Evolutionary conservation across 2,888 invertebrate species (phyloP).

Genomic region (Crematogaster levior): DNA sequence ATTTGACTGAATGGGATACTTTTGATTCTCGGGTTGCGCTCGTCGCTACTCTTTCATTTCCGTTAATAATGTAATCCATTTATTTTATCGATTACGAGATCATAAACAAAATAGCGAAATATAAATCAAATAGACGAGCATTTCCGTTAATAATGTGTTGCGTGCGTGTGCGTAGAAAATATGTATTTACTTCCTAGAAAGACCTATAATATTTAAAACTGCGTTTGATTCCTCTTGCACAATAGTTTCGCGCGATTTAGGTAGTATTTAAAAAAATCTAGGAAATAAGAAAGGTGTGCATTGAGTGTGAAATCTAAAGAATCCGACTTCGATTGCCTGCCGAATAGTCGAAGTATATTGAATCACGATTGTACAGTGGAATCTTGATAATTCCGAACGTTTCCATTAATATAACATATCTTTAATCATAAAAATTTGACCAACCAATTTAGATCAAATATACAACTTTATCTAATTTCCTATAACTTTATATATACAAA

Average conservation of each 20-base stretch:
- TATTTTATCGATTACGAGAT: not conserved
- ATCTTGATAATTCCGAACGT: conserved; percentile 6
- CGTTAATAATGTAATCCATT: not conserved
- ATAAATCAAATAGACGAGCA: conserved; percentile 34
- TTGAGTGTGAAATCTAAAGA: conserved; percentile 19
- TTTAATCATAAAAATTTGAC: conserved; percentile 15
- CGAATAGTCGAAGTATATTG: conserved; percentile 3
- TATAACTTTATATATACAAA: conserved; percentile 10
- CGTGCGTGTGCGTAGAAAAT: conserved; percentile 13
- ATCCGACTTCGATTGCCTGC: not conserved
- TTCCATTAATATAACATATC: conserved; percentile 41
- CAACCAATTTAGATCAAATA: conserved; percentile 26
- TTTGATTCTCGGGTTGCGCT: not conserved
- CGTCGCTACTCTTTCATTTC: conserved; percentile 7
- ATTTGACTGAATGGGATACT: conserved; percentile 38
- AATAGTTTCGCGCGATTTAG: conserved; percentile 16
- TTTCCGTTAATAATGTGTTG: conserved; percentile 4
- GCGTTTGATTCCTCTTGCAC: conserved; percentile 32
- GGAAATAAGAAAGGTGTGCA: conserved; percentile 14
- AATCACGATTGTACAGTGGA: conserved; percentile 30
- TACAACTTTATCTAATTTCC: conserved; percentile 10
- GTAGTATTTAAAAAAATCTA: not conserved
- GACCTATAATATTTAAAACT: conserved; percentile 28
- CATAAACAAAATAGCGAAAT: conserved; percentile 17
- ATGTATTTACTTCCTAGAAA: conserved; percentile 45